phyloP scores from a whole-genome alignment of 2,888 invertebrate species.

The Marasmarcha lunaedactyla region DNA sequence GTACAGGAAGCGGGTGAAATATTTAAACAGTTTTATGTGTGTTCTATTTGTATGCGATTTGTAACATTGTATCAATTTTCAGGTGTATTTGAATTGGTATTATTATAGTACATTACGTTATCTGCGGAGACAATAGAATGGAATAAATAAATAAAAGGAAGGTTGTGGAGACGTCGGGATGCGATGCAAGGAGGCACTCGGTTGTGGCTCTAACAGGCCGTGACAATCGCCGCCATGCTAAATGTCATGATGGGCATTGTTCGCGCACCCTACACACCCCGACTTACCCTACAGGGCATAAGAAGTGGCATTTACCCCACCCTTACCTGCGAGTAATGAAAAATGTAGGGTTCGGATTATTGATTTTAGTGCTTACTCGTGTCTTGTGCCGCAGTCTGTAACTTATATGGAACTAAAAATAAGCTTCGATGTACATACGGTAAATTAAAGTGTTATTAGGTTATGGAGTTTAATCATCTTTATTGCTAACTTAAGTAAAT shows the following conservation, averaged over 20 bases:
- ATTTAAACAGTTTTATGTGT: slow-evolving; percentile 42
- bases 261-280: slow-evolving; percentile 38
- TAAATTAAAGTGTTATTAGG: slow-evolving; percentile 19
- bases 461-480: slow-evolving; percentile 23
- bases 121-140: not conserved
- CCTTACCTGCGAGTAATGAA: slow-evolving; percentile 46
- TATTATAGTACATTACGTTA: not conserved
- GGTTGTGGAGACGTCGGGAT: too few species aligned
- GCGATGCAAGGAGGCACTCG: not conserved
- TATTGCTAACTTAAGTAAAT: slow-evolving; percentile 16
- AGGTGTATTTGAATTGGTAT: too few species aligned
- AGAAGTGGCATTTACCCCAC: slow-evolving; percentile 55
- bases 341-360: slow-evolving; percentile 39
- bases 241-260: slow-evolving; percentile 69
- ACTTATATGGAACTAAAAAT: too few species aligned
- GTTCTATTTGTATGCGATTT: not conserved
- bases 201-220: slow-evolving; percentile 54
- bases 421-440: slow-evolving; percentile 3
- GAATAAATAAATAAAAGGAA: slow-evolving; percentile 6
- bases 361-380: slow-evolving; percentile 25
- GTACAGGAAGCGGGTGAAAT: slow-evolving; percentile 49
- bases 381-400: not conserved
- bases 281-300: slow-evolving; percentile 35
- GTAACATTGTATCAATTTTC: slow-evolving; percentile 3
- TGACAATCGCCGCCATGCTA: slow-evolving; percentile 68